A percentile compares a stretch with the other conserved stretches of the same genome.
phyloP scores from a whole-genome alignment of 2,888 invertebrate genomes.

The Caenorhabditis japonica region DNA sequence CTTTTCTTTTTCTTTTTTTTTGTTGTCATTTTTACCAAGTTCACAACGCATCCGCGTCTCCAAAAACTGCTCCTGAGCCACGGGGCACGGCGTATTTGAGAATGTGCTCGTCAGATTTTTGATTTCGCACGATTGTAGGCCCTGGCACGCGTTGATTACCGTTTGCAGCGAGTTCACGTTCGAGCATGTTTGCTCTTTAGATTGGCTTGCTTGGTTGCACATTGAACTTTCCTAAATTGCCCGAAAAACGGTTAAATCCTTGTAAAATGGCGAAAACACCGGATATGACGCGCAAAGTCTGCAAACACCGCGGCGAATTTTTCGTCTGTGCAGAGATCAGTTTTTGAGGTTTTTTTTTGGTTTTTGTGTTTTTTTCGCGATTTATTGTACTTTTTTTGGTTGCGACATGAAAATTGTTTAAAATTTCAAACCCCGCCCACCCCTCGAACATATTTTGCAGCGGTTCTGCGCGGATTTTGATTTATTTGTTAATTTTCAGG shows the following conservation, averaged over 20 bases:
- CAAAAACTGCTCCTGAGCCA: slow-evolving; percentile 49
- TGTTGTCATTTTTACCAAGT: slow-evolving; percentile 12
- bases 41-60: slow-evolving; percentile 60
- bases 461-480: no score
- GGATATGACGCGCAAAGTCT: no score
- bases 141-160: slow-evolving; percentile 58
- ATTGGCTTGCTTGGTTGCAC: slow-evolving; percentile 28
- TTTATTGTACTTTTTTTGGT: no score
- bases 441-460: no score
- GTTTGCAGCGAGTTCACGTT: slow-evolving; percentile 59
- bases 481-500: no score
- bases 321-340: no score
- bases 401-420: no score
- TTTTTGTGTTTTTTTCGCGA: no score
- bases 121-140: slow-evolving; percentile 56
- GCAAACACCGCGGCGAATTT: no score
- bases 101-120: slow-evolving; percentile 42
- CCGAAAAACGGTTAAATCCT: no score
- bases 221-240: slow-evolving; percentile 41
- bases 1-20: background rate
- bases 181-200: slow-evolving; percentile 49
- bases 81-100: slow-evolving; percentile 56
- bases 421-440: no score
- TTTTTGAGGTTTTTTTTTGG: no score
- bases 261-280: background rate